Percentiles rank a stretch among this genome's conserved stretches.
These are phyloP conservation scores for Vulpes ferrilata DNA, from an alignment of 2,113 vertebrate species.

Conservation along the genomic window DNA sequence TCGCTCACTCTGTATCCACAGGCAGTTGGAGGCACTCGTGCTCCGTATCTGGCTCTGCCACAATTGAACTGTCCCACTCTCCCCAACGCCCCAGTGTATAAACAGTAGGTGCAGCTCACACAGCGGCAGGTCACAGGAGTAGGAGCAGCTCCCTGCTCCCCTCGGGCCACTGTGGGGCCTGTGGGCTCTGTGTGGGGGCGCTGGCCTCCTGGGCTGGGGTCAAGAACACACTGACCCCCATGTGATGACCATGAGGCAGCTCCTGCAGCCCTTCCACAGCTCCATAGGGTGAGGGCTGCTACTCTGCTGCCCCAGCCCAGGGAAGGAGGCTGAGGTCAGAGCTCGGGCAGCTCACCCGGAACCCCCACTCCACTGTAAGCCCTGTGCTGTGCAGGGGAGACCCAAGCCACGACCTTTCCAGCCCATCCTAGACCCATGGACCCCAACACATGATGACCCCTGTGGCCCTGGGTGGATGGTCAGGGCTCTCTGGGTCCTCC, in stretches of 20 bases:
- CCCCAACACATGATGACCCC: no score
- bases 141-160: neutral
- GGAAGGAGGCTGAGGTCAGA: neutral
- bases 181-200: neutral
- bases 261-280: neutral
- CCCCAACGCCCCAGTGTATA: neutral
- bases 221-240: neutral
- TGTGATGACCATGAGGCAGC: neutral
- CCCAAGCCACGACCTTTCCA: no score
- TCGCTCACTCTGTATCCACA: neutral
- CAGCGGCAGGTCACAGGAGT: neutral
- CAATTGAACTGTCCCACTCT: no score
- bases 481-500: no score
- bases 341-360: no score
- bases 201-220: neutral
- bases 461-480: no score
- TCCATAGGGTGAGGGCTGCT: neutral
- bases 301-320: neutral
- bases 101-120: neutral
- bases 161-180: neutral
- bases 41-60: neutral
- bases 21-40: neutral
- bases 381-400: no score
- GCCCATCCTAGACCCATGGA: no score
- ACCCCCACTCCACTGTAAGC: no score